A percentile compares a stretch with the other conserved stretches of the same genome.
phyloP scores from a whole-genome alignment of 2,888 invertebrate species.

The Harmothoe impar region DNA sequence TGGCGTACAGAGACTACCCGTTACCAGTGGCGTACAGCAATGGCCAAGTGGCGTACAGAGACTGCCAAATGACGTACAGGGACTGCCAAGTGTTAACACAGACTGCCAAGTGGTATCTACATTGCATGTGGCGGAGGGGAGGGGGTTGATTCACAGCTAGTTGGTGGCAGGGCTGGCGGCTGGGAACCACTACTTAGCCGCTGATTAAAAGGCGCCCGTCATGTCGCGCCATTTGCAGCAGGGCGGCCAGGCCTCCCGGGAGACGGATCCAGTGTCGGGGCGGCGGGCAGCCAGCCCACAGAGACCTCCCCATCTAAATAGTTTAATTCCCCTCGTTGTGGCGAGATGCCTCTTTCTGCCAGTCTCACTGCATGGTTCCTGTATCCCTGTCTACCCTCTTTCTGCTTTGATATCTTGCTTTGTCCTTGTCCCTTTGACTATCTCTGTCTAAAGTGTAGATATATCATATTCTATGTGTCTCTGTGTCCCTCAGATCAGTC shows the following conservation, averaged over 20 bases:
- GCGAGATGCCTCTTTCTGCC: not conserved
- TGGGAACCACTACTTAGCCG: conserved; percentile 35
- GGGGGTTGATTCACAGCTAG: not conserved
- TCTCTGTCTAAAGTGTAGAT: no score
- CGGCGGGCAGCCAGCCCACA: not conserved
- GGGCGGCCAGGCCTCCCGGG: conserved; percentile 1
- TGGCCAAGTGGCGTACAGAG: not conserved
- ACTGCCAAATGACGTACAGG: no score
- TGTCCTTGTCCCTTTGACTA: no score
- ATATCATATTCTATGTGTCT: no score
- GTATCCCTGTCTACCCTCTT: no score
- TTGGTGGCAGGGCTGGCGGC: not conserved
- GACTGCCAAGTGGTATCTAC: no score
- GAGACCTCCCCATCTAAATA: conserved; percentile 42
- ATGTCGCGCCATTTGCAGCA: conserved; percentile 41
- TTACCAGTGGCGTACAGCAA: not conserved
- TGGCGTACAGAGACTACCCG: no score
- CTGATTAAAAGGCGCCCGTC: conserved; percentile 58
- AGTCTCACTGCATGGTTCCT: no score
- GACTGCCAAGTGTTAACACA: no score
- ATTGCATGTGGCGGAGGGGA: no score
- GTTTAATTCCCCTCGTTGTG: conserved; percentile 57
- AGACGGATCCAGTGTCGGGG: conserved; percentile 47
- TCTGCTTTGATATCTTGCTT: no score
- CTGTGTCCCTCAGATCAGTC: no score